Evolutionary conservation across 2,797 vertebrate species (phyloP).

Genomic region (Leptoclinus maculatus): DNA sequence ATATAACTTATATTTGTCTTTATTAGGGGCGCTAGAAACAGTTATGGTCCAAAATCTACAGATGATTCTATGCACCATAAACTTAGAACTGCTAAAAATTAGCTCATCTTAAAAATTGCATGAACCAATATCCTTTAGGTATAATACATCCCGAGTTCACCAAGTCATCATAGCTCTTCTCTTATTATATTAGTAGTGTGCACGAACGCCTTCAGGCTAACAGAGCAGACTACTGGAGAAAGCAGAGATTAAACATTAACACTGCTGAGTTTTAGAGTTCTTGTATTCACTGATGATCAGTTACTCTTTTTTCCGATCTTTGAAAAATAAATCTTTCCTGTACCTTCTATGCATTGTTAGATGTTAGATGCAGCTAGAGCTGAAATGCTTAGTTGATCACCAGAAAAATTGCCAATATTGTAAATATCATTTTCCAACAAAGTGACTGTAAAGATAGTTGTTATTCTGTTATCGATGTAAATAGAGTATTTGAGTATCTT

Average conservation of each 20-base stretch:
- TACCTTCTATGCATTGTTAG: not conserved
- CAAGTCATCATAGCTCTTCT: not conserved
- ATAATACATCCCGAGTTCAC: not conserved
- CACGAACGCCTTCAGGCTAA: not conserved
- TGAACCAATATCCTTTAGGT: not conserved
- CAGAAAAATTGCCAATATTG: not conserved
- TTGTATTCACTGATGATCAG: not conserved
- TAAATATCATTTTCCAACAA: not conserved
- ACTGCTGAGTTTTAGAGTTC: not conserved
- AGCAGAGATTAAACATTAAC: not conserved
- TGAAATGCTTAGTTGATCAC: not conserved
- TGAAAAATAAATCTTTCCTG: not conserved
- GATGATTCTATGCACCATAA: not conserved
- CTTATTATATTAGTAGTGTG: not conserved
- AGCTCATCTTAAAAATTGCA: not conserved
- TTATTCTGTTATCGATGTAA: not conserved
- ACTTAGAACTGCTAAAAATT: not conserved
- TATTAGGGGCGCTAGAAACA: too few relatives aligned
- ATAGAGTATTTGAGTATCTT: not conserved
- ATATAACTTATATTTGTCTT: not conserved
- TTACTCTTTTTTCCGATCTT: not conserved
- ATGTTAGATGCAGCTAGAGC: not conserved
- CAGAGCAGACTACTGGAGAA: conserved; percentile 3
- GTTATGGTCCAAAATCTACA: not conserved
- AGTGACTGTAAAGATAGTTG: not conserved